phyloP scores from a whole-genome alignment of 1,140 invertebrate species.

The Campoletis sonorensis region DNA sequence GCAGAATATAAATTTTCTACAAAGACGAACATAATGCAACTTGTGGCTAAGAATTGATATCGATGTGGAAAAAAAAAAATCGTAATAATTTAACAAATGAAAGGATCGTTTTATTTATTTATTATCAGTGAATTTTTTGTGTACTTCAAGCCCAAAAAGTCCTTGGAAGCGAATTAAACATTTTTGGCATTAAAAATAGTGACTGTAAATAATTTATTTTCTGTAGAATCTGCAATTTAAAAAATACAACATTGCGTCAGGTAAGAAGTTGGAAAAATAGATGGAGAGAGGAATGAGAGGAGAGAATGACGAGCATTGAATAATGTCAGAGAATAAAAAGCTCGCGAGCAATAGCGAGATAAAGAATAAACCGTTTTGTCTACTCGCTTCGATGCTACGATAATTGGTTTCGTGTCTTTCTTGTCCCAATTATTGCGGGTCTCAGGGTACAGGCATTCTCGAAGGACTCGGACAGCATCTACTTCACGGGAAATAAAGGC shows the following conservation, averaged over 20 bases:
- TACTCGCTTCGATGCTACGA: slow-evolving; percentile 47
- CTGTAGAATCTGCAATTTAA: too few relatives aligned
- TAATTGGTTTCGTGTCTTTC: slow-evolving; percentile 50
- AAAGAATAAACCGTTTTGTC: slow-evolving; percentile 36
- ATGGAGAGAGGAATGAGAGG: not conserved
- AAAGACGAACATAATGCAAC: too few relatives aligned
- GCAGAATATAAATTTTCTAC: too few relatives aligned
- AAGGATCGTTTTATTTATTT: too few relatives aligned
- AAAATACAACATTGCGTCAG: too few relatives aligned
- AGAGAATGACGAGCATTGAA: not conserved
- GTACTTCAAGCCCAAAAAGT: too few relatives aligned
- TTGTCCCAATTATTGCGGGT: slow-evolving; percentile 49
- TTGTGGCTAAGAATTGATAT: not conserved
- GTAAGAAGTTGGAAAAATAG: not conserved
- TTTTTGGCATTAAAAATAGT: too few relatives aligned
- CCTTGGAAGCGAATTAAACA: too few relatives aligned
- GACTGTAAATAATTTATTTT: too few relatives aligned
- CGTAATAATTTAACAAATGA: too few relatives aligned
- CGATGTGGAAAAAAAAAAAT: too few relatives aligned
- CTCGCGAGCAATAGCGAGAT: slow-evolving; percentile 18
- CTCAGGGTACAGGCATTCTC: slow-evolving; percentile 34
- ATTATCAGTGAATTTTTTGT: too few relatives aligned
- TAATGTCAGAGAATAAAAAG: slow-evolving; percentile 12
- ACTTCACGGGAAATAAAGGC: slow-evolving; percentile 31
- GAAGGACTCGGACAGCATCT: slow-evolving; percentile 38